These are phyloP conservation scores for Cephalopachus bancanus DNA, from an alignment of 2,797 vertebrate genomes.

Conservation along the genomic window DNA sequence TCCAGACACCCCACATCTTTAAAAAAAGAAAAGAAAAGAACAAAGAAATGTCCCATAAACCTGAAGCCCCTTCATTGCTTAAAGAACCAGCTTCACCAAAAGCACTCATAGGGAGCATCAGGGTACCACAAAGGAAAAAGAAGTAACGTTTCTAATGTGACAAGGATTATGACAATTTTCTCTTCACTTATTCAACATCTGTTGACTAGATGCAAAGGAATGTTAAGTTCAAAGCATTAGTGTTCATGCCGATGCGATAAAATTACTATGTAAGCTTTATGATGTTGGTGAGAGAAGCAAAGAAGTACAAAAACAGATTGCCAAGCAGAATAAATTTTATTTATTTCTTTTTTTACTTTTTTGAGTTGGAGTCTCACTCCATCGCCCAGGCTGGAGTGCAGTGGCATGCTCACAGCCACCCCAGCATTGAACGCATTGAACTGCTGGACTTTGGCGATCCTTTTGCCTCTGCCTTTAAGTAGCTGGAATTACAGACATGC, in stretches of 20 bases:
- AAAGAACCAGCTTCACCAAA: not conserved
- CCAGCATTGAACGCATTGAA: no score
- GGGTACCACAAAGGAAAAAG: not conserved
- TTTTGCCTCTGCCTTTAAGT: no score
- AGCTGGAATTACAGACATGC: no score
- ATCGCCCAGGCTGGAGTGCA: no score
- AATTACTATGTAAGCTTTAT: not conserved
- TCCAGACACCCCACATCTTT: no score
- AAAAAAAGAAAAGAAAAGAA: no score
- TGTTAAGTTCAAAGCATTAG: fast-evolving
- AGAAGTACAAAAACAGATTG: not conserved
- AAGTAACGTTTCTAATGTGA: not conserved
- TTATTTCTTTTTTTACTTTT: no score
- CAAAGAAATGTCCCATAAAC: no score
- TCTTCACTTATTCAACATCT: not conserved
- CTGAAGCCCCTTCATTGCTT: not conserved
- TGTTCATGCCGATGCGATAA: fast-evolving
- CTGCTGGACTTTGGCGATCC: no score
- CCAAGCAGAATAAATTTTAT: not conserved
- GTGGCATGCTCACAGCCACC: no score
- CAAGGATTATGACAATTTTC: not conserved
- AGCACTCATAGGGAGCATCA: not conserved
- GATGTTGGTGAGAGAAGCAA: not conserved
- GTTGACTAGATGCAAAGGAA: not conserved
- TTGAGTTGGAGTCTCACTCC: no score